Conservation (phyloP, 2,797 vertebrate species). For the Acanthurus tractus region DNA sequence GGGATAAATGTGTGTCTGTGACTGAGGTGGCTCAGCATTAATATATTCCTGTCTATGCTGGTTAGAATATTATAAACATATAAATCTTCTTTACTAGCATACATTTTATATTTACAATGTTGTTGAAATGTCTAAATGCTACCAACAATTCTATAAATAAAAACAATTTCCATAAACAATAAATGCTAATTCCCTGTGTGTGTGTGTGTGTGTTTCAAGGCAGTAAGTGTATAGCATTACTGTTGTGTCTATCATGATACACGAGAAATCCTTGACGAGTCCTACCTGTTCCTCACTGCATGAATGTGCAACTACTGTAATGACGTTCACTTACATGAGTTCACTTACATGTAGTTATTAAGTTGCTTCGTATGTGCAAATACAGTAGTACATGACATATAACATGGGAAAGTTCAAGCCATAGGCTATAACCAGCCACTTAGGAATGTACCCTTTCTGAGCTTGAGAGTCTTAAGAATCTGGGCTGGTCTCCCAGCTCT, state of each 20-base stretch:
- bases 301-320: not conserved
- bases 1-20: not conserved
- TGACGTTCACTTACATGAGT: slow-evolving; percentile 2
- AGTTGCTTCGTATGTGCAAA: slow-evolving; percentile 21
- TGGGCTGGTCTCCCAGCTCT: slow-evolving; percentile 35
- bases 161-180: not conserved
- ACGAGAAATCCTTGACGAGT: not conserved
- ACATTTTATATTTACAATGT: not conserved
- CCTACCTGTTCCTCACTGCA: not conserved
- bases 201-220: not conserved
- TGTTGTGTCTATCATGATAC: not conserved
- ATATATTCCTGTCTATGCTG: not conserved
- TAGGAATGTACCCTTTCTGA: slow-evolving; percentile 56
- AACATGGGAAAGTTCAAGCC: slow-evolving; percentile 5
- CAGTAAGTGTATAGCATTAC: not conserved
- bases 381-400: slow-evolving; percentile 24
- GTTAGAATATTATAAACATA: not conserved
- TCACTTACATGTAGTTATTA: slow-evolving; percentile 28
- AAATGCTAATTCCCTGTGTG: not conserved
- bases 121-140: not conserved
- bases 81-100: not conserved
- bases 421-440: not conserved
- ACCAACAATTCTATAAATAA: not conserved
- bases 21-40: not conserved
- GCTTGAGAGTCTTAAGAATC: slow-evolving; percentile 5